Evolutionary conservation across 2,888 invertebrate genomes (phyloP), one percentile per base, ranked within the genome.

Genomic region (Pseudoips prasinana): DNA sequence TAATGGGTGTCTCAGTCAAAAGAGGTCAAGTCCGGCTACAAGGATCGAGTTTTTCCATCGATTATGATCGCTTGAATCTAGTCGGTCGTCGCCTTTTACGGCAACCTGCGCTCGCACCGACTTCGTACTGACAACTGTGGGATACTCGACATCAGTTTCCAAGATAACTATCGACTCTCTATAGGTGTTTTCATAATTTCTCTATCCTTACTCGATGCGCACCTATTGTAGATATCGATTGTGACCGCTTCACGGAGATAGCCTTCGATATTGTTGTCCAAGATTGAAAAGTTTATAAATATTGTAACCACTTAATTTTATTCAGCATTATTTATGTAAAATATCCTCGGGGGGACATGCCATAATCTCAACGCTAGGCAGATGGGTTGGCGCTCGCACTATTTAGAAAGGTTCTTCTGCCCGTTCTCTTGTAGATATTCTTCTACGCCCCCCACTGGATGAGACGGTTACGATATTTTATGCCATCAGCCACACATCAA

Each of bases 71-170:
- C 58, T 57, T 58, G 57, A 64, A 66, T 62, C 73, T 73, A 62
- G 68, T 67, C 65, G 64, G 63, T 68, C 65, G 56, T 65, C 58
- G 58, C 87, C 87, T 67, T 87, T 70, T 87, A 87, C 59, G 87
- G 86, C 59, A 87, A 73, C 81, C 70, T 78, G 86, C 52, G 62
- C 70, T 56, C 41, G 68, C 60, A 55, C 66, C 64, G 66, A 48
- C 64, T 68, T 58, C 58, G 72, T 70, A 78, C 77, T 82, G 81
- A 85, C 86, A 80, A 80, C 84, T 87, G 83, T 86, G 86, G 79
- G 84, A 84, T 85, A 79, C 73, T 73, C 68, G 59, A 65, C 73
- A 66, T 68, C 72, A 68, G 64, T 59, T 63, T 68, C 59, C 54
- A 53, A 64, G 75, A 81, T 80, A 76, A 69, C 73, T 76, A 82